Conservation (phyloP, 2,797 vertebrate genomes). For the Sebastes reedi region DNA sequence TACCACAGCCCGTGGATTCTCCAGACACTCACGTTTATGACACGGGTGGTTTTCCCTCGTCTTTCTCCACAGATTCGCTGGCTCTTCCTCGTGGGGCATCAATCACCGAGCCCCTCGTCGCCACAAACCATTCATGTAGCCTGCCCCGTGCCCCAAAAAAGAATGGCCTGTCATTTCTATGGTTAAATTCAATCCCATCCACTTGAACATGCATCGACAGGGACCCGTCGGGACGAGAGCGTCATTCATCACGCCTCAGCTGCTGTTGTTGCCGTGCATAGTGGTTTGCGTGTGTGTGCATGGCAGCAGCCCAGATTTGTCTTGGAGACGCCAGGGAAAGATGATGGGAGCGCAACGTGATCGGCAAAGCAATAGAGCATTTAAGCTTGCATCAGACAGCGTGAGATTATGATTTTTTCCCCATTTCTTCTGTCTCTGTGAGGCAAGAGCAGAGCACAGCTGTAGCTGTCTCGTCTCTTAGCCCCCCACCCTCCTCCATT, state of each 20-base stretch:
- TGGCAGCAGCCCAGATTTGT: constrained; percentile 82
- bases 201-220: constrained; percentile 87
- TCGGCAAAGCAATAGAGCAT: constrained; percentile 86
- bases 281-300: constrained; percentile 70
- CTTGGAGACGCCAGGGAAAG: constrained; percentile 80
- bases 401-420: constrained; percentile 81
- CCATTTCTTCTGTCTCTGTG: constrained; percentile 71
- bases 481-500: constrained; percentile 28
- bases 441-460: constrained; percentile 72
- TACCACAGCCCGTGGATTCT: constrained; percentile 57
- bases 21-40: constrained; percentile 70
- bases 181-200: constrained; percentile 87
- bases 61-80: constrained; percentile 59
- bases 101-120: constrained; percentile 77
- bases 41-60: constrained; percentile 67
- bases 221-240: constrained; percentile 79
- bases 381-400: constrained; percentile 85
- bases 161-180: constrained; percentile 86
- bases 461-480: constrained; percentile 69
- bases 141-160: constrained; percentile 78
- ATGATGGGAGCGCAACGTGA: constrained; percentile 86
- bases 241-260: constrained; percentile 83
- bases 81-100: constrained; percentile 75
- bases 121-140: constrained; percentile 80
- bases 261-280: constrained; percentile 72